Percentiles rank a stretch among this genome's conserved stretches.
Evolutionary conservation across 1,140 invertebrate species (phyloP).

Genomic region (Ptiloglossa arizonensis): DNA sequence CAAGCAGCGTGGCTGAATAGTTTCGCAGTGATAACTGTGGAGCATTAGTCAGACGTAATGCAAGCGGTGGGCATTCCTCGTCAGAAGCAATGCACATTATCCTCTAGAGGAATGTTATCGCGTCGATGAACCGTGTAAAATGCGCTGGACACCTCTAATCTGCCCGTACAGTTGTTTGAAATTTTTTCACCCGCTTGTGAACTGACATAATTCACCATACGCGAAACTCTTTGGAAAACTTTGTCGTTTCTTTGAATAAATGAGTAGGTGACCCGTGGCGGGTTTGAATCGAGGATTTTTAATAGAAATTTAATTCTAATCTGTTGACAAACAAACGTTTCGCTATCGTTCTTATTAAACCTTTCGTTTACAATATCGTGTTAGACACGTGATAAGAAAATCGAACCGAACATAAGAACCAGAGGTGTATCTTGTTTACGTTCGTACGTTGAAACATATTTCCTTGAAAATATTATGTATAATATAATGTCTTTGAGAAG

Average conservation of each 20-base stretch:
- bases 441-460: too few relatives aligned
- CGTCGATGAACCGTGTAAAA: neutral
- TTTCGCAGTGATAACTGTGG: constrained; percentile 39
- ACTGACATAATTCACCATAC: neutral
- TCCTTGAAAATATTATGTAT: too few relatives aligned
- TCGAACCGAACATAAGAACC: too few relatives aligned
- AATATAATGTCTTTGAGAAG: too few relatives aligned
- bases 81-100: constrained; percentile 19
- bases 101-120: constrained; percentile 27
- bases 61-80: constrained; percentile 23
- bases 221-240: too few relatives aligned
- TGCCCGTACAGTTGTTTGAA: neutral
- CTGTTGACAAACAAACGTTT: neutral
- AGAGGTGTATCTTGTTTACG: too few relatives aligned
- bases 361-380: too few relatives aligned
- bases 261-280: too few relatives aligned
- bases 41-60: constrained; percentile 33
- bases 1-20: constrained; percentile 33
- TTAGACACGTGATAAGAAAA: too few relatives aligned
- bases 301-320: neutral
- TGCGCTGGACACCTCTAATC: neutral
- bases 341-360: neutral
- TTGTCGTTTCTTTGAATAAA: too few relatives aligned
- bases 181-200: neutral
- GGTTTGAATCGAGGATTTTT: too few relatives aligned